phyloP scores from a whole-genome alignment of 2,113 vertebrate genomes.

The Macrotis lagotis region DNA sequence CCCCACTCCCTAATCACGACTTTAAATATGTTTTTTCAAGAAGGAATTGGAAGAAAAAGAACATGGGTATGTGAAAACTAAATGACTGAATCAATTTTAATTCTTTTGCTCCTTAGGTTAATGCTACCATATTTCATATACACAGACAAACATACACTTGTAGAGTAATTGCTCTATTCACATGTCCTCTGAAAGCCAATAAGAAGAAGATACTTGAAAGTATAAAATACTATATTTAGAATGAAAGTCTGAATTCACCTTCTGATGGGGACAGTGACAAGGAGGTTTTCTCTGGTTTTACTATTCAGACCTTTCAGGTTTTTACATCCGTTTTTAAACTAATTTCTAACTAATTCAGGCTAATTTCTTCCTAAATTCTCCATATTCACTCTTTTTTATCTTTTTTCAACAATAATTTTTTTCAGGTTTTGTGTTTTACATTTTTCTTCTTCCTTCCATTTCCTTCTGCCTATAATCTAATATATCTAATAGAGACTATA shows the following conservation, averaged over 20 bases:
- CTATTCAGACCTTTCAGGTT: background rate
- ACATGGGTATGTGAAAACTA: constrained; percentile 27
- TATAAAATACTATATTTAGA: background rate
- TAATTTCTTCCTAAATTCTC: background rate
- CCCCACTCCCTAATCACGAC: background rate
- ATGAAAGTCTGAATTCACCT: background rate
- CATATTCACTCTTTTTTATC: background rate
- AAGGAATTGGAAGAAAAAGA: constrained; percentile 31
- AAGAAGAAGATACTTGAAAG: background rate
- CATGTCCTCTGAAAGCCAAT: background rate
- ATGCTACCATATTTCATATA: background rate
- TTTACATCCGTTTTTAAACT: background rate
- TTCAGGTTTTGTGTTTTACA: too few relatives aligned
- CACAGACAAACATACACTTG: background rate
- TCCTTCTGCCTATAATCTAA: too few relatives aligned
- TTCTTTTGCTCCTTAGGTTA: background rate
- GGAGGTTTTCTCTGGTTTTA: background rate
- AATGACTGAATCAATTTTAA: constrained; percentile 10
- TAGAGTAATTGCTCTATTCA: background rate
- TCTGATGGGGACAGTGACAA: background rate
- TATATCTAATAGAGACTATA: too few relatives aligned
- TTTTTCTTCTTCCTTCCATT: too few relatives aligned
- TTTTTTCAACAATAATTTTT: too few relatives aligned
- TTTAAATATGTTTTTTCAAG: constrained; percentile 59
- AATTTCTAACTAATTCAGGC: background rate